Conservation (phyloP, 2,113 vertebrate species). For the Sphaerodactylus townsendi region DNA sequence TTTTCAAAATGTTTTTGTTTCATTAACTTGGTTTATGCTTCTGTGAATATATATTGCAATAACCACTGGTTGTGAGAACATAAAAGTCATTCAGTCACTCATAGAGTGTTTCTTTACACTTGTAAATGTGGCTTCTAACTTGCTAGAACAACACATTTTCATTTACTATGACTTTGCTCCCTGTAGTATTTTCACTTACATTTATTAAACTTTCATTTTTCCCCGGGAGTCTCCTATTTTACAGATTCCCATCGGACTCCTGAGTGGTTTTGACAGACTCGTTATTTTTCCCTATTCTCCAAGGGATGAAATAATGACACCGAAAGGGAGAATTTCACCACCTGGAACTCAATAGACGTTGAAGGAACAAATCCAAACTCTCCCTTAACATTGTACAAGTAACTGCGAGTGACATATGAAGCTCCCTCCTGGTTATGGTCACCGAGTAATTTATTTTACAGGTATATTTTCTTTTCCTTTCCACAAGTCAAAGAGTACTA, state of each 20-base stretch:
- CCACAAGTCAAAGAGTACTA: not conserved
- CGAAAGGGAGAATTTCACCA: slow-evolving; percentile 2
- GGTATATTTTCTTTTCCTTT: slow-evolving; percentile 28
- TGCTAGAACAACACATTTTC: not conserved
- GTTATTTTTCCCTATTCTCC: slow-evolving; percentile 27
- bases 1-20: no score
- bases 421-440: slow-evolving; percentile 30
- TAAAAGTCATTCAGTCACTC: not conserved
- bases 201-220: slow-evolving; percentile 17
- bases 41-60: no score
- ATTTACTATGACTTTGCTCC: slow-evolving; percentile 14
- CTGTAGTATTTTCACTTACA: not conserved
- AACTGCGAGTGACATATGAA: not conserved
- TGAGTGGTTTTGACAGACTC: slow-evolving; percentile 46
- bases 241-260: slow-evolving; percentile 15
- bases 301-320: slow-evolving; percentile 20
- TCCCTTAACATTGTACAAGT: not conserved
- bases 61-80: not conserved
- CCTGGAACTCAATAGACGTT: slow-evolving; percentile 41
- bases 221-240: slow-evolving; percentile 7
- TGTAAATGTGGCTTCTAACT: not conserved
- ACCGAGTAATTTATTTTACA: slow-evolving; percentile 5
- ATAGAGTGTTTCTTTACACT: not conserved
- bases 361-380: slow-evolving; percentile 43
- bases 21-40: no score